Conservation (phyloP, 2,888 invertebrate species). For the Leptura quadrifasciata region DNA sequence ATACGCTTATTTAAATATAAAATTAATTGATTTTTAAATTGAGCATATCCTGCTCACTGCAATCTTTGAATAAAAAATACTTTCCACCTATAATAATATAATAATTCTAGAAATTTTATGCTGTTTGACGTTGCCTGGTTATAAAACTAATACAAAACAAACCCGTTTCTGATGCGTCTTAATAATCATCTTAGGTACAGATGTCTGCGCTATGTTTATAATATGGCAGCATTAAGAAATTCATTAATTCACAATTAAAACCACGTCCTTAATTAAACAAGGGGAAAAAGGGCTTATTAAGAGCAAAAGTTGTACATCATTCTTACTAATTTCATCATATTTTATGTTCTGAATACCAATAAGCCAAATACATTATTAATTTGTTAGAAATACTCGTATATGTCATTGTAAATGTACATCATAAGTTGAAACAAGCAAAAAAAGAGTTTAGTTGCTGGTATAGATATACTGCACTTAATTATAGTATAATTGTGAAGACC, state of each 20-base stretch:
- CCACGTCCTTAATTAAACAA: constrained; percentile 20
- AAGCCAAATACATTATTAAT: constrained; percentile 53
- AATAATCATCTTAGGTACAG: neutral
- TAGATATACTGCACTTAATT: constrained; percentile 56
- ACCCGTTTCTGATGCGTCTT: neutral
- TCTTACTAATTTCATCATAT: constrained; percentile 43
- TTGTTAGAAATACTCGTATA: constrained; percentile 49
- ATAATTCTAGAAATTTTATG: no score
- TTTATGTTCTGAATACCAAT: constrained; percentile 46
- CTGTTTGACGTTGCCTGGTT: no score
- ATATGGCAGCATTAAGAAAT: neutral
- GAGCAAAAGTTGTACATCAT: constrained; percentile 35
- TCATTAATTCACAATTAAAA: constrained; percentile 18
- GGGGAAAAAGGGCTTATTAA: constrained; percentile 15
- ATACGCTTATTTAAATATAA: constrained; percentile 22
- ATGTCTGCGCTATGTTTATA: neutral
- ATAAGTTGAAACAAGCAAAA: constrained; percentile 41
- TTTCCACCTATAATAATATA: no score
- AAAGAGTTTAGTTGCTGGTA: constrained; percentile 25
- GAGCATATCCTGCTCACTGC: constrained; percentile 13
- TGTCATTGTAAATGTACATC: constrained; percentile 56
- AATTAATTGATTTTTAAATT: constrained; percentile 22
- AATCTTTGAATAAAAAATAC: neutral
- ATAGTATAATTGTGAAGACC: constrained; percentile 60
- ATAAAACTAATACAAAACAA: neutral